These are phyloP conservation scores for Protonibea diacanthus DNA, from an alignment of 2,797 vertebrate genomes.

Conservation along the genomic window DNA sequence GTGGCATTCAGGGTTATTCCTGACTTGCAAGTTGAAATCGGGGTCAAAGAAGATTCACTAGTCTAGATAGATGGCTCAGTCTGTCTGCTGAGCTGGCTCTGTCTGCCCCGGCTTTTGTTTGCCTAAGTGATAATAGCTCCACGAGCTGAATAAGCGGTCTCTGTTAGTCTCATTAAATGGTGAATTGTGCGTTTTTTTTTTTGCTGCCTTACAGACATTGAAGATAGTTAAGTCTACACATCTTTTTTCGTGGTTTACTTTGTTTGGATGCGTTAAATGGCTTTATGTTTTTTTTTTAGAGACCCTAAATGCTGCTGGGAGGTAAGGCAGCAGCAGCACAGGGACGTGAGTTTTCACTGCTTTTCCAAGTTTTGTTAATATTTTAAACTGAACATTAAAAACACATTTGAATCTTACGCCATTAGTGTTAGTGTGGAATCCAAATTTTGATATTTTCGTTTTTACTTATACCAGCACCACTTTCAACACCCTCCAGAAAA, in stretches of 20 bases:
- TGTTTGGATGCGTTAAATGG: neutral
- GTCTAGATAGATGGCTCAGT: conserved; percentile 6
- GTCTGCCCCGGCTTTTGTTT: conserved; percentile 22
- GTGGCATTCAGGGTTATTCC: neutral
- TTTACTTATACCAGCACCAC: neutral
- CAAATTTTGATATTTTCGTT: neutral
- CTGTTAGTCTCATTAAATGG: conserved; percentile 2
- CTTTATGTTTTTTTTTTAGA: neutral
- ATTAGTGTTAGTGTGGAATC: neutral
- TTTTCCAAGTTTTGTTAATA: neutral
- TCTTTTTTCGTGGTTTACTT: neutral
- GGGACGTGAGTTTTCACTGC: too few species aligned
- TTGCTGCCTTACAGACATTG: neutral
- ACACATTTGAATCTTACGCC: neutral
- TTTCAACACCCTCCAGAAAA: neutral
- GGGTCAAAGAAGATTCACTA: conserved; percentile 21
- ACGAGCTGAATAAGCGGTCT: conserved; percentile 30
- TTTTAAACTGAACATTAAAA: neutral
- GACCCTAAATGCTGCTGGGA: neutral
- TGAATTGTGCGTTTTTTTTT: conserved; percentile 1
- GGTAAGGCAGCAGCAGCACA: neutral
- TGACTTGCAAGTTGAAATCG: conserved; percentile 20
- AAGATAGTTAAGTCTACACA: neutral
- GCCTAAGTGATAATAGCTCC: conserved; percentile 11
- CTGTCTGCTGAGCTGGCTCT: conserved; percentile 26